Evolutionary conservation across 2,888 invertebrate genomes (phyloP).

Genomic region (Steinernema scapterisci): DNA sequence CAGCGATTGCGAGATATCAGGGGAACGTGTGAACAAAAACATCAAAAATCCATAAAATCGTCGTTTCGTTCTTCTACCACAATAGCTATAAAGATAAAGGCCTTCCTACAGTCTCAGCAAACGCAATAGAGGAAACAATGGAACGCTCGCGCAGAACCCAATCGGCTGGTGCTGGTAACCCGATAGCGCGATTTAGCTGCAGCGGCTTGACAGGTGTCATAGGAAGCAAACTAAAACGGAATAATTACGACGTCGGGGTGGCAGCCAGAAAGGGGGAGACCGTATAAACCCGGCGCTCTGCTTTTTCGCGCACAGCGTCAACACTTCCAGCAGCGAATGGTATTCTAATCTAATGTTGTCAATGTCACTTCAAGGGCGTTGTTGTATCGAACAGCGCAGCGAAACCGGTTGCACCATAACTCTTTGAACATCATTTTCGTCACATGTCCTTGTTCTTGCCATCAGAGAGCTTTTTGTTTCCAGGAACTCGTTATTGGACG

Average conservation of each 20-base stretch:
- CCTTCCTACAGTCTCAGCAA: neutral
- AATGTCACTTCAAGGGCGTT: conserved; percentile 29
- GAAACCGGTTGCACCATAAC: conserved; percentile 27
- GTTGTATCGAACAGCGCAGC: conserved; percentile 17
- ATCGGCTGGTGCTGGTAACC: neutral
- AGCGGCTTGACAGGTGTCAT: neutral
- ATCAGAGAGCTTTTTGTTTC: neutral
- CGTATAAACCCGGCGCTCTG: neutral
- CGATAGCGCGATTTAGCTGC: conserved; percentile 9
- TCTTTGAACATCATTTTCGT: conserved; percentile 29
- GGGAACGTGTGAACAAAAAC: neutral
- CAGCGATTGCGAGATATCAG: too few species aligned
- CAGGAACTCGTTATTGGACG: neutral
- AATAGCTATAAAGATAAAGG: neutral
- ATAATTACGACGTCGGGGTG: conserved; percentile 7
- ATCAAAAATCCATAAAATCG: neutral
- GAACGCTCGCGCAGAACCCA: neutral
- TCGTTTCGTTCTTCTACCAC: neutral
- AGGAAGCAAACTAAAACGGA: neutral
- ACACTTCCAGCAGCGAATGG: conserved; percentile 1
- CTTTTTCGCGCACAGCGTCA: conserved; percentile 26
- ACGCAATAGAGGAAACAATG: neutral
- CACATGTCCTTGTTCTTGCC: conserved; percentile 9
- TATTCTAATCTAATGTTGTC: conserved; percentile 24
- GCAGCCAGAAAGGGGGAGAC: too few species aligned